Evolutionary conservation across 2,888 invertebrate genomes (phyloP), one percentile per base, ranked within the genome.

Genomic region (Catocala sponsa): DNA sequence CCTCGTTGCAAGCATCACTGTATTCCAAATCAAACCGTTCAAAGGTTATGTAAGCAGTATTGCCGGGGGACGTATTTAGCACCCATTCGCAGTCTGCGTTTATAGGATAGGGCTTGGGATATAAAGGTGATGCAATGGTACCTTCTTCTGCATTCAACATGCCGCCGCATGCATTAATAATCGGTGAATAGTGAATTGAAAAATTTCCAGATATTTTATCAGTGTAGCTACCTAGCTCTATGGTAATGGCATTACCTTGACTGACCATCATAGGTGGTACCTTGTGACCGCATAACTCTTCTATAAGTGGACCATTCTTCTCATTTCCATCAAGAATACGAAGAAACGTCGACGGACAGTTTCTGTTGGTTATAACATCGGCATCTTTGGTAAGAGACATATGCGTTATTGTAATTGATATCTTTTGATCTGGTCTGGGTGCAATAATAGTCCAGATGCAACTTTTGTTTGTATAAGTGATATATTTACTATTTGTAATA

Each of bases 91-190:
- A 99, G 76, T 97, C 96, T 0, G 96, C 94, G 70, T 95, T 95
- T 35, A 95, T 91, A 5, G 95, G 94, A 87, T 98, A 98, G 0
- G 96, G 91, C 61, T 95, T 94, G 0, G 98, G 98, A 89, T 98
- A 99, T 82, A 97, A 96, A 0, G 99, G 98, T 0, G 98, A 98
- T 4, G 96, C 95, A 57, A 99, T 96, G 2, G 96, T 95, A 0
- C 98, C 99, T 51, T 93, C 94, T 59, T 96, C 96, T 4, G 96
- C 95, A 0, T 92, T 95, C 53, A 98, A 82, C 7, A 88, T 91
- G 0, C 98, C 98, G n/a, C 99, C 98, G 88, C 99, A 99, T 6
- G 97, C 97, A 95, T 86, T 86, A 41, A 88, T 88, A 67, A 95
- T 78, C 4, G 91, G 84, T 0, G 94, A 86, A 68, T 94, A 95